phyloP scores from a whole-genome alignment of 2,797 vertebrate species.

The Nyctibius grandis region DNA sequence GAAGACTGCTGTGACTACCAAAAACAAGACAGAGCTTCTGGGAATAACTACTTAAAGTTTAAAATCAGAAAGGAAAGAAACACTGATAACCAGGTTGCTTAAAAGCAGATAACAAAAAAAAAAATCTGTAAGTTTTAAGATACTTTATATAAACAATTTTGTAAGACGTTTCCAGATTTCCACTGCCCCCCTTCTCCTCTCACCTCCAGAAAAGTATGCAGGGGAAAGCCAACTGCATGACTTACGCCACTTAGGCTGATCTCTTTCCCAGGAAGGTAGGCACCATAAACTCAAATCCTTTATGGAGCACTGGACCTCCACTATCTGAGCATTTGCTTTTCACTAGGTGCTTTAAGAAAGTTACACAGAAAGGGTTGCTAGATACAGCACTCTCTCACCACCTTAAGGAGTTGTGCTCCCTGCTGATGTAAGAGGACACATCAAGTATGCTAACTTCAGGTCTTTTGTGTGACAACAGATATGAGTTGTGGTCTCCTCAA shows the following conservation, averaged over 20 bases:
- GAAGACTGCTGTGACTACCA: not conserved
- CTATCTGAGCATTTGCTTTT: not conserved
- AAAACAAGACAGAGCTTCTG: not conserved
- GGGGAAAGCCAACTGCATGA: not conserved
- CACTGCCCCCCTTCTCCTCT: accelerated
- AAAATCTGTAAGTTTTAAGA: accelerated
- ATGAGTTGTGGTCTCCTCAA: not conserved
- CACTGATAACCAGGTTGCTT: not conserved
- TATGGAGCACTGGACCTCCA: not conserved
- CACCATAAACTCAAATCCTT: not conserved
- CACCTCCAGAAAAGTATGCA: not conserved
- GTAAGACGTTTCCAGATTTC: not conserved
- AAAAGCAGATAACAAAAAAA: not conserved
- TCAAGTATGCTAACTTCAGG: not conserved
- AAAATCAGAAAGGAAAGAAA: not conserved
- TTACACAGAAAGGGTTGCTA: not conserved
- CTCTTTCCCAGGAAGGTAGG: not conserved
- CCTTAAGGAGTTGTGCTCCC: not conserved
- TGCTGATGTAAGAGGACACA: not conserved
- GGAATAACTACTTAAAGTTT: not conserved
- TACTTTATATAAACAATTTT: not conserved
- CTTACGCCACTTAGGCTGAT: not conserved
- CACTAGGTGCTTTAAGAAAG: not conserved
- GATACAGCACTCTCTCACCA: not conserved
- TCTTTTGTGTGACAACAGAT: not conserved